phyloP scores from a whole-genome alignment of 2,888 invertebrate genomes.

The Andrena bicolor region DNA sequence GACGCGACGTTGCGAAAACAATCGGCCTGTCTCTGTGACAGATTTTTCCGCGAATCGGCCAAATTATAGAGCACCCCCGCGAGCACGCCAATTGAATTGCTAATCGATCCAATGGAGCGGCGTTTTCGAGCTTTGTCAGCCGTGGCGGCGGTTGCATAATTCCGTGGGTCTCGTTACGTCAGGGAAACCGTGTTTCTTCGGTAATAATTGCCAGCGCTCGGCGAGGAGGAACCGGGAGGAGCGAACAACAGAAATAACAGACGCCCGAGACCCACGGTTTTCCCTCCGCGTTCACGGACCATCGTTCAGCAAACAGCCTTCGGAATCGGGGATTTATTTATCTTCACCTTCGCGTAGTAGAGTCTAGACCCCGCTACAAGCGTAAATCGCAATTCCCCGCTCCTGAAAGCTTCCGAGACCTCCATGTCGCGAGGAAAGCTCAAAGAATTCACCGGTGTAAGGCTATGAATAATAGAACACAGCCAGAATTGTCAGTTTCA shows the following conservation, averaged over 20 bases:
- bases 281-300: neutral
- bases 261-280: neutral
- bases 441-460: too few relatives aligned
- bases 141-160: slow-evolving; percentile 31
- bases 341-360: neutral
- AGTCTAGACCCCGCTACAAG: slow-evolving; percentile 2
- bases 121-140: slow-evolving; percentile 36
- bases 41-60: slow-evolving; percentile 10
- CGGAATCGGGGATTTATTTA: slow-evolving; percentile 4
- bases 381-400: neutral
- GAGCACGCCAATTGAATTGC: slow-evolving; percentile 37
- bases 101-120: slow-evolving; percentile 16
- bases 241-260: slow-evolving; percentile 10
- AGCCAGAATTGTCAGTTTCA: too few relatives aligned
- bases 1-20: neutral
- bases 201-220: slow-evolving; percentile 26
- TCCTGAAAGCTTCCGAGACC: neutral
- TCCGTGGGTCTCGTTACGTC: slow-evolving; percentile 16
- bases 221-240: neutral
- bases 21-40: neutral
- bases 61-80: slow-evolving; percentile 2
- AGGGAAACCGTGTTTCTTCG: slow-evolving; percentile 23
- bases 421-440: too few relatives aligned
- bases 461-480: too few relatives aligned
- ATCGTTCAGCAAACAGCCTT: neutral